Evolutionary conservation across 2,113 vertebrate species (phyloP).

Genomic region (Ellobius talpinus): DNA sequence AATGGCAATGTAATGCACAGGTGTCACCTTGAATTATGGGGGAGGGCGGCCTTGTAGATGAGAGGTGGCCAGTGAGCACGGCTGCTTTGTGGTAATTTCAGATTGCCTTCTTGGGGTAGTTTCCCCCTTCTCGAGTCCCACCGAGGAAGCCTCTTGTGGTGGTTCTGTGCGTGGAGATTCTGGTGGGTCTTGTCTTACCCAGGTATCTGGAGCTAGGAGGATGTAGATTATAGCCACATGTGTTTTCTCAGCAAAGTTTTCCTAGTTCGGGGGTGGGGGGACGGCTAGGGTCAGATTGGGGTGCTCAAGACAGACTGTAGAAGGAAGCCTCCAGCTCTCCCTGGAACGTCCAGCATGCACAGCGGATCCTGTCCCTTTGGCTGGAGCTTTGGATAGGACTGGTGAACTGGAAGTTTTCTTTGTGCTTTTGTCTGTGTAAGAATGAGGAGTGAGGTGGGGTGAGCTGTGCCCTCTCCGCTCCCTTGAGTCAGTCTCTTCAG

Average conservation of each 20-base stretch:
- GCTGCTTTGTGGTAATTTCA: conserved; percentile 8
- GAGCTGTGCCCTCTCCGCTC: background rate
- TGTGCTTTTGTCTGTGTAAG: background rate
- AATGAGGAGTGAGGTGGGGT: background rate
- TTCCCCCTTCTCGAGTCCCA: too few species aligned
- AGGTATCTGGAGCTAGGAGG: background rate
- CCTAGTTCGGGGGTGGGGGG: background rate
- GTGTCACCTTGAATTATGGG: background rate
- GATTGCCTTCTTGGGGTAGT: background rate
- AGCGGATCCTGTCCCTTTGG: background rate
- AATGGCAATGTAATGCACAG: background rate
- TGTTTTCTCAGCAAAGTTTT: background rate
- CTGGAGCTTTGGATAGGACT: background rate
- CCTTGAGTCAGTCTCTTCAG: background rate
- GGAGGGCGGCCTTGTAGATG: background rate
- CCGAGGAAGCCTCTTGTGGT: background rate
- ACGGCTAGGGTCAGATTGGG: background rate
- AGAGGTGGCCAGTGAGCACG: background rate
- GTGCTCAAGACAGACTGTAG: background rate
- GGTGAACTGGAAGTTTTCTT: background rate
- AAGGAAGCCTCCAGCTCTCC: background rate
- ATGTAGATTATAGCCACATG: background rate
- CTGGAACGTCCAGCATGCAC: background rate
- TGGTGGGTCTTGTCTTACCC: background rate
- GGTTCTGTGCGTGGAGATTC: background rate